These are phyloP conservation scores for Chelidonichthys spinosus DNA, from an alignment of 2,797 vertebrate genomes.

Conservation along the genomic window DNA sequence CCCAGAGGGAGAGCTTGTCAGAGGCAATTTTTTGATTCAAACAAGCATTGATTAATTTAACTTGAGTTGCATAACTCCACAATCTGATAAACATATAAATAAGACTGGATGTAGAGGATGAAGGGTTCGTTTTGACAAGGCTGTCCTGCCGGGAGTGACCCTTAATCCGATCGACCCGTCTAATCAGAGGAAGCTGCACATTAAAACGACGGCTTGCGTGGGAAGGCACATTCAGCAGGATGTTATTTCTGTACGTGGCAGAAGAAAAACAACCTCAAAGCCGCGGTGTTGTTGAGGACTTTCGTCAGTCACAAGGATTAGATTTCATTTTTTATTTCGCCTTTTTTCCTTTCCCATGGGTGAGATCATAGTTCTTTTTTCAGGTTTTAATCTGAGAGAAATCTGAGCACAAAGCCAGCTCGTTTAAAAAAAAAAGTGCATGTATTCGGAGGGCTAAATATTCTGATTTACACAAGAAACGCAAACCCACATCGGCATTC, in stretches of 20 bases:
- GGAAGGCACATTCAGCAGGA: not conserved
- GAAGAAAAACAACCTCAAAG: constrained; percentile 15
- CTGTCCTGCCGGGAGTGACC: constrained; percentile 9
- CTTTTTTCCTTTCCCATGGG: not conserved
- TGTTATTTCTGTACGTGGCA: not conserved
- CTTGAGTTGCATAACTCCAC: constrained; percentile 25
- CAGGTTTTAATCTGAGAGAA: no score
- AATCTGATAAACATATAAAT: constrained; percentile 17
- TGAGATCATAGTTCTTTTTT: no score
- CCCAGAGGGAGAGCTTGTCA: constrained; percentile 24
- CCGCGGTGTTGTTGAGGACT: not conserved
- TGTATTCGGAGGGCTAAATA: not conserved
- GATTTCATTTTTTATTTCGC: not conserved
- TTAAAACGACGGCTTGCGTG: not conserved
- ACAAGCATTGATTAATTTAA: constrained; percentile 41
- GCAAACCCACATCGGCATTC: not conserved
- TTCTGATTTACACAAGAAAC: not conserved
- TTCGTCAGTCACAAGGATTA: not conserved
- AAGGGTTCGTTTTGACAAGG: constrained; percentile 24
- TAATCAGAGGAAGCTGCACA: constrained; percentile 22
- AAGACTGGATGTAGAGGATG: constrained; percentile 30
- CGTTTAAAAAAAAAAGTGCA: no score
- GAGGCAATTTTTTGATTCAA: constrained; percentile 37
- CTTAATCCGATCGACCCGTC: constrained; percentile 23
- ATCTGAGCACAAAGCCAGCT: no score